Base-by-base conservation (phyloP, 2,113 vertebrate genomes). In the Neodon shergylaensis region DNA sequence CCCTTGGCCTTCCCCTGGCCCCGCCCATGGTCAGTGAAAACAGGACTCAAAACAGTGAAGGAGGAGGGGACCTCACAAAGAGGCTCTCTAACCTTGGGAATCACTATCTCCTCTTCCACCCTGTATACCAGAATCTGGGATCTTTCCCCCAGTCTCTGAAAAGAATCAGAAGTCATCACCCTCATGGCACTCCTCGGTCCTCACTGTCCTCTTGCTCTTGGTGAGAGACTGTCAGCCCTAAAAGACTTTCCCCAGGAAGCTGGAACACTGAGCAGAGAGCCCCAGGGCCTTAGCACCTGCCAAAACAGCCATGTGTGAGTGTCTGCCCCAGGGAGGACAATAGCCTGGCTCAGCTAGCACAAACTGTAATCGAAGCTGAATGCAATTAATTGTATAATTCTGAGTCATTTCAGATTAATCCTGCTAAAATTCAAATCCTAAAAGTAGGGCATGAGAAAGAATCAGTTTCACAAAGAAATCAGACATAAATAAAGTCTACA, bases 401-500 rank as follows among this genome's bases (percentile, higher is more conserved):
- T 49, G 33, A 95, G 87, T 74, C 65, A 88, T 83, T 95, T 91
- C 74, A 78, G 74, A 95, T 86, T 68, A 95, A 94, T 83, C 96
- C 96, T 84, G 44, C 47, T 91, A 66, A 91, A 74, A 77, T 39
- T 82, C 86, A 74, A 84, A 91, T 87, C 90, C 81, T 61, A 65
- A 92, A 92, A 93, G 79, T 86, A 87, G 82, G 83, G 47, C 91
- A 79, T 0, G 13, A 88, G 36, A 65, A 89, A 77, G 85, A 84
- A 92, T 14, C 82, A 14, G 70, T 74, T 95, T 58, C 68, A 76
- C 91, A 95, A 96, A 84, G 74, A 97, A 96, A 91, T 5, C 65
- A 91, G 82, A 92, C 44, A 70, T 85, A 49, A 77, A 95, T 58
- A 79, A 89, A 88, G 91, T 86, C 52, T 90, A 84, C 8, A 0